Base-by-base conservation (phyloP, 2,888 invertebrate species). In the Sarcophaga rosellei region DNA sequence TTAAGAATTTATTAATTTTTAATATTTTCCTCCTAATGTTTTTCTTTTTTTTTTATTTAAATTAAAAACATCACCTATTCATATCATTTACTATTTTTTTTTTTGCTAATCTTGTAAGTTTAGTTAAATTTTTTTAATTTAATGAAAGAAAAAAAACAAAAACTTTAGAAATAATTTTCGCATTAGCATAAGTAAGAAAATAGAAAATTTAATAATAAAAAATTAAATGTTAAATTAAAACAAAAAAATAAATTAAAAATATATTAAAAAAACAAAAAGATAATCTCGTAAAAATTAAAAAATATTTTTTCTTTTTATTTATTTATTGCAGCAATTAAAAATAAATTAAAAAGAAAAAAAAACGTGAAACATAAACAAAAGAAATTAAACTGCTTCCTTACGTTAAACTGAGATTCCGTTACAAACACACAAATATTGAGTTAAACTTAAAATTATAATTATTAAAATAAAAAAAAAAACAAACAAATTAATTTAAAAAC, bases 401-500 rank as follows among this genome's bases (percentile, higher is more conserved):
- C 89, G 90, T 90, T 89, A 87, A 83, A 83, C 73, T 89, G 91
- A 91, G 91, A 91, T 91, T 91, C 91, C 91, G 91, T 90, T 90
- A 88, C 88, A 90, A 89, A 90, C 89, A 89, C 66, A 87, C 76
- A 87, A 72, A 66, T 81, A 78, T 81, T 80, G 69, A 72, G 57
- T 45, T 76, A 45, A 59, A 69, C 44, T 66, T 4, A 47, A 53
- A 35, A 35, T 66, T 4, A 47, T 53, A 35, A 35, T 35, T 35
- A 10, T 10, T 35, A 35, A 35, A 35, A 8, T 3, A 35, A 35
- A 45, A 61, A 59, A 17, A 21, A 47, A 61, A 59, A 17, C 17
- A 47, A 62, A 45, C 12, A 78, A 57, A 45, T 62, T 63, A 62
- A 35, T 61, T 68, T 8, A 63, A 81, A 23, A 21, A 62, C 47